These are phyloP conservation scores for Cheilosia soror DNA, from an alignment of 2,888 invertebrate genomes.

Conservation along the genomic window DNA sequence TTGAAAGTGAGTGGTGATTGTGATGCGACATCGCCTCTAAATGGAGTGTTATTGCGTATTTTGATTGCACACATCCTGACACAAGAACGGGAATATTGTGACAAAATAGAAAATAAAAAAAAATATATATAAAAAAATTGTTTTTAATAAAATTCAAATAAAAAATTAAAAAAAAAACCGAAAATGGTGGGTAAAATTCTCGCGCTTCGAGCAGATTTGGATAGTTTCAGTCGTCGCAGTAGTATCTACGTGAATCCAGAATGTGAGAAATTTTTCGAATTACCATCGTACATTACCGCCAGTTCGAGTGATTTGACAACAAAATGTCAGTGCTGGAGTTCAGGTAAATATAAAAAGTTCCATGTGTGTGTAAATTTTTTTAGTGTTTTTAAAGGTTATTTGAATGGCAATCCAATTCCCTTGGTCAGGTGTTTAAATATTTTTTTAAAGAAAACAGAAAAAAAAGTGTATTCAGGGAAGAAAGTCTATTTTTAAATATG, in stretches of 20 bases:
- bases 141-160: slow-evolving; percentile 11
- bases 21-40: slow-evolving; percentile 42
- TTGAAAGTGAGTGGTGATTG: slow-evolving; percentile 60
- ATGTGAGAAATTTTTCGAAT: slow-evolving; percentile 83
- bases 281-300: slow-evolving; percentile 82
- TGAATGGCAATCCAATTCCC: slow-evolving; percentile 22
- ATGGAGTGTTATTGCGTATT: slow-evolving; percentile 63
- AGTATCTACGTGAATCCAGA: slow-evolving; percentile 84
- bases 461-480: not conserved
- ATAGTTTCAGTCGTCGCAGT: slow-evolving; percentile 83
- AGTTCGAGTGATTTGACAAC: slow-evolving; percentile 83
- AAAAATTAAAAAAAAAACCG: slow-evolving; percentile 16
- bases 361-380: not conserved
- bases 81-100: slow-evolving; percentile 14
- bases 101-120: slow-evolving; percentile 39
- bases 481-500: slow-evolving; percentile 7
- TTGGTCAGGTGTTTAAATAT: slow-evolving; percentile 11
- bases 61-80: slow-evolving; percentile 38
- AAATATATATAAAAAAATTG: slow-evolving; percentile 49
- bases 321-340: slow-evolving; percentile 82
- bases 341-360: slow-evolving; percentile 79
- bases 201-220: slow-evolving; percentile 81
- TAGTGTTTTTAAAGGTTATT: slow-evolving; percentile 30
- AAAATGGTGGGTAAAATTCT: slow-evolving; percentile 83
- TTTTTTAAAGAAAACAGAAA: not conserved